phyloP scores from a whole-genome alignment of 2,113 vertebrate genomes.

The Phylloscopus trochiloides region DNA sequence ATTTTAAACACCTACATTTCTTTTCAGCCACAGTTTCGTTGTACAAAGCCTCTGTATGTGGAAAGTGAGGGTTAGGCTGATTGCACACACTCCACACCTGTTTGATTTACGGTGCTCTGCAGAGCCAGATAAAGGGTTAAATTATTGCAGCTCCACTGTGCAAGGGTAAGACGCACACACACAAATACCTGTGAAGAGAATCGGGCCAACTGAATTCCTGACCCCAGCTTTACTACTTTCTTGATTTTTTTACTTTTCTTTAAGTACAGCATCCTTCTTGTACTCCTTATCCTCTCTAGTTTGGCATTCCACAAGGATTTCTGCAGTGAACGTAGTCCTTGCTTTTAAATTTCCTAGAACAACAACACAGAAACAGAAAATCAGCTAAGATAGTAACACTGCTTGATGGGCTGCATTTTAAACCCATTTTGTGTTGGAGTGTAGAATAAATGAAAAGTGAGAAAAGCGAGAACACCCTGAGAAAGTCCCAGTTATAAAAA shows the following conservation, averaged over 20 bases:
- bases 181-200: neutral
- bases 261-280: neutral
- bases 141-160: neutral
- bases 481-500: neutral
- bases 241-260: neutral
- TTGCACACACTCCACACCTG: neutral
- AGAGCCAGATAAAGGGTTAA: neutral
- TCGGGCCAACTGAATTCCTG: neutral
- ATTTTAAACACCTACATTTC: slow-evolving; percentile 26
- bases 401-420: neutral
- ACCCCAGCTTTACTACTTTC: neutral
- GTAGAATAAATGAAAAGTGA: neutral
- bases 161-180: neutral
- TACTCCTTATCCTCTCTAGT: neutral
- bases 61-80: slow-evolving; percentile 19
- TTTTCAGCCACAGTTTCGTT: slow-evolving; percentile 6
- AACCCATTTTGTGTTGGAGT: neutral
- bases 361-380: neutral
- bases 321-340: neutral
- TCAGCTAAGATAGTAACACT: neutral
- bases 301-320: neutral
- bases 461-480: neutral
- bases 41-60: neutral
- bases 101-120: slow-evolving; percentile 20
- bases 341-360: neutral